Conservation (phyloP, 35 echinoderm and acorn worm genomes). For the Ptychodera flava region DNA sequence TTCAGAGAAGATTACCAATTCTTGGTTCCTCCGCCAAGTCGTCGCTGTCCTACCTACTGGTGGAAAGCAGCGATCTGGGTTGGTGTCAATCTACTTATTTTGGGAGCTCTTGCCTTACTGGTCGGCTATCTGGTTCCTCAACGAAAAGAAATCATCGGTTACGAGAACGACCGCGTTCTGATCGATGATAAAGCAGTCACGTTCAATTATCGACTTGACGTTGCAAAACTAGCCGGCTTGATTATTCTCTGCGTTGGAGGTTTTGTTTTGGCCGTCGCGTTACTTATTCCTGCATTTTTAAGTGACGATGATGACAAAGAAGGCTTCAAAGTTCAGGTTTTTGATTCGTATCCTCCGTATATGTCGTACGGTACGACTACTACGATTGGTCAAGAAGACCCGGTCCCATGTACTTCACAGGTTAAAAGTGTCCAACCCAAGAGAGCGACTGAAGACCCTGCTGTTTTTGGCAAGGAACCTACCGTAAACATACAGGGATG, state of each 20-base stretch:
- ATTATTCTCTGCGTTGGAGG: conserved; percentile 85
- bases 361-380: conserved; percentile 62
- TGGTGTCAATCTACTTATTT: conserved; percentile 74
- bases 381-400: conserved; percentile 59
- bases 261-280: conserved; percentile 66
- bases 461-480: conserved; percentile 64
- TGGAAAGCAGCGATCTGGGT: conserved; percentile 98
- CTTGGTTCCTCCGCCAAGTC: not conserved
- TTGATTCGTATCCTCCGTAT: conserved; percentile 76
- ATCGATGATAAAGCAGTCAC: conserved; percentile 63
- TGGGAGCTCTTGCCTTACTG: conserved; percentile 61
- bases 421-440: conserved; percentile 83
- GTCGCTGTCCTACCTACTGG: conserved; percentile 67
- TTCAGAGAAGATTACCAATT: conserved; percentile 8
- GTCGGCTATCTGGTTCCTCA: conserved; percentile 78
- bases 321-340: not conserved
- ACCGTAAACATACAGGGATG: not conserved
- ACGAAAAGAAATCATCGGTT: conserved; percentile 47
- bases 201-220: conserved; percentile 80
- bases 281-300: conserved; percentile 54
- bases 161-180: conserved; percentile 56
- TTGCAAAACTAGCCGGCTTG: conserved; percentile 74
- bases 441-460: conserved; percentile 51
- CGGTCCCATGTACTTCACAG: conserved; percentile 87
- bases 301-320: conserved; percentile 31